Base-by-base conservation (phyloP, 2,888 invertebrate genomes). In the Drosophila nigritarsus region DNA sequence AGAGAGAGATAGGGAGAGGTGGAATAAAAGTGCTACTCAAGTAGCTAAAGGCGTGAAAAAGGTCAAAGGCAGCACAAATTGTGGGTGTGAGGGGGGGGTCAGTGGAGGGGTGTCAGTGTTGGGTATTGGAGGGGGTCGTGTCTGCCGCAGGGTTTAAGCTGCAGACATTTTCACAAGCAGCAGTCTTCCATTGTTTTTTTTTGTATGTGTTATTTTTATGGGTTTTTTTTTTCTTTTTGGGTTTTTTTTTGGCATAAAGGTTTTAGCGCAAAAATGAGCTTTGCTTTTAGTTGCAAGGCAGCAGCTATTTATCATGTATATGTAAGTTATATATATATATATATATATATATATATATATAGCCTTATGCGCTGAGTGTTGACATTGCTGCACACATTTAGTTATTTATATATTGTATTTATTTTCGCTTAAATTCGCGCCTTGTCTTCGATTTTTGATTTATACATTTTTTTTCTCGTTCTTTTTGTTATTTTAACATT, bases 41-140 rank as follows among this genome's bases (percentile, higher is more conserved):
- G 76, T 80, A 75, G 70, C 86, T 74, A 77, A 84, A 84, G 89
- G 89, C 87, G 87, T 89, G 89, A 86, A 89, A 86, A 86, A 86
- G 87, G 86, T 86, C 86, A 86, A 84, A 84, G 87, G 82, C 87
- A 79, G 75, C 73, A 36, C 70, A 59, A 78, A 67, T 65, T 67
- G 71, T 62, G 56, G 48, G 67, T 42, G 15, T 59, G 32, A 32
- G 18, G 4, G 24, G 4, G 24, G n/a, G 5, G 20, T 53, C 30
- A 30, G 20, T 4, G 20, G 15, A n/a, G n/a, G 5, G 27, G 29
- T 11, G 27, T 24, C 40, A 20, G 11, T 58, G 36, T 50, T 34
- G 36, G 42, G 8, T 2, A 4, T 15, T n/a, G 32, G 3, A n/a
- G 29, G 49, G 58, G 40, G 13, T 18, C 32, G 56, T 73, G 73